Percentiles rank a stretch among this genome's conserved stretches.
Evolutionary conservation across 92 coral and sea anemone genomes (phyloP).

Genomic region (Palythoa grandiflora): DNA sequence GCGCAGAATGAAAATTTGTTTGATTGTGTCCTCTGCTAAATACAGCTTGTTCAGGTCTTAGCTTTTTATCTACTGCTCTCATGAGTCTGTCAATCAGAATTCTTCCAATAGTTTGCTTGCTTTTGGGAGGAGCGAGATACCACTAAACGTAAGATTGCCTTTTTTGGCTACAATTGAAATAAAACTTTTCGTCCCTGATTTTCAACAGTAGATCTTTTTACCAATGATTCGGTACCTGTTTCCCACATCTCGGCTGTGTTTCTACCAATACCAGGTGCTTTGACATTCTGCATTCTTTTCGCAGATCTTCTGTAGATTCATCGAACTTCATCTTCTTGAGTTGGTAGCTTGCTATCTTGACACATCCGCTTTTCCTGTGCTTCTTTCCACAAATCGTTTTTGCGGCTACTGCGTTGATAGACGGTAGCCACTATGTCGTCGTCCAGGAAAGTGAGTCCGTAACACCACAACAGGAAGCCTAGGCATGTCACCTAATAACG

Average conservation of each 20-base stretch:
- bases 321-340: not conserved
- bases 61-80: not conserved
- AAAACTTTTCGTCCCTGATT: not conserved
- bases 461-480: too few species aligned
- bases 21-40: not conserved
- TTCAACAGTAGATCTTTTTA: not conserved
- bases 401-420: too few species aligned
- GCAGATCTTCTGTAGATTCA: too few species aligned
- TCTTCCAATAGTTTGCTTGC: not conserved
- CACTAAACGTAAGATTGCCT: not conserved
- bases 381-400: not conserved
- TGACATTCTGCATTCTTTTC: not conserved
- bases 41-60: not conserved
- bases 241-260: too few species aligned
- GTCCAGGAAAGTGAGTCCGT: too few species aligned
- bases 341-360: not conserved
- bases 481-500: too few species aligned
- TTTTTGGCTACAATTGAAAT: not conserved
- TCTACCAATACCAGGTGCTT: too few species aligned
- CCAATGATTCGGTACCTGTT: not conserved
- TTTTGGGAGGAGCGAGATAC: not conserved
- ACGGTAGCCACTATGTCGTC: too few species aligned
- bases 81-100: not conserved
- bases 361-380: not conserved
- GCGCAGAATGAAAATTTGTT: not conserved